These are phyloP conservation scores for Drosophila tripunctata DNA, from an alignment of 2,888 invertebrate genomes.

Conservation along the genomic window DNA sequence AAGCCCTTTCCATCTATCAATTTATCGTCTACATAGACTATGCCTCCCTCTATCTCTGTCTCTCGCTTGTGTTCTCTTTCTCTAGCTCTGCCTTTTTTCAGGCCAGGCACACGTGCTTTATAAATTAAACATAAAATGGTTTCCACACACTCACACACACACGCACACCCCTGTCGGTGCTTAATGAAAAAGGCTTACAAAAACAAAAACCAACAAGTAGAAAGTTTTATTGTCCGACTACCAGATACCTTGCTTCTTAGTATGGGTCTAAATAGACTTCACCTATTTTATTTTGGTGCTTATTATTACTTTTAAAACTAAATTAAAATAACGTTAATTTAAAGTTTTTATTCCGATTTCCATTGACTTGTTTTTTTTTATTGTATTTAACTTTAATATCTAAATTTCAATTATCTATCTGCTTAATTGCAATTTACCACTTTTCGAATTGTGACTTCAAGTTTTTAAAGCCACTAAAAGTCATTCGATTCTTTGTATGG, in stretches of 20 bases:
- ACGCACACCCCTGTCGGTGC: slow-evolving; percentile 13
- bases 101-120: slow-evolving; percentile 59
- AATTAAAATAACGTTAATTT: no score
- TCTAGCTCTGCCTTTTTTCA: slow-evolving; percentile 19
- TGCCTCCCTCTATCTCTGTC: background rate
- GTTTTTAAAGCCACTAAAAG: no score
- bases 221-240: background rate
- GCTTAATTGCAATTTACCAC: no score
- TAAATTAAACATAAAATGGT: slow-evolving; percentile 73
- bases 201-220: slow-evolving; percentile 38
- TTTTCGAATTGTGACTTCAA: no score
- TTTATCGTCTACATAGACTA: slow-evolving; percentile 29
- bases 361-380: no score
- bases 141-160: slow-evolving; percentile 27
- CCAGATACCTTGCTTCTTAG: background rate
- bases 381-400: no score
- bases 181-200: slow-evolving; percentile 60
- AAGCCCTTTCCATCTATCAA: slow-evolving; percentile 41
- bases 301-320: no score
- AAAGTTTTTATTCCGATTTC: no score
- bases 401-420: no score
- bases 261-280: no score
- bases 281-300: no score
- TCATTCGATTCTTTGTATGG: no score
- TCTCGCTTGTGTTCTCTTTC: background rate